Conservation (phyloP, 2,888 invertebrate species). For the Xylota sylvarum region DNA sequence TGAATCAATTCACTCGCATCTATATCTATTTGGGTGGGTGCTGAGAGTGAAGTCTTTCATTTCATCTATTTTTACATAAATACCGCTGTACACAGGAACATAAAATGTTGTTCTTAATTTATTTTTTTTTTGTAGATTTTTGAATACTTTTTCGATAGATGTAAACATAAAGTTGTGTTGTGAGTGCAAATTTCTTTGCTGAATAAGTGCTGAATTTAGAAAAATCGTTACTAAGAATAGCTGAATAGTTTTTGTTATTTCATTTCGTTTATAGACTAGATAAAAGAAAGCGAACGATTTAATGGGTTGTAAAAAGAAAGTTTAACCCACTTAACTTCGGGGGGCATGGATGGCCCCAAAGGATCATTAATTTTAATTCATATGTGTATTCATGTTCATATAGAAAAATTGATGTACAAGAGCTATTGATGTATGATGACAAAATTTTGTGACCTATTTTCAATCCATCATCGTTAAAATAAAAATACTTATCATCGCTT, state of each 20-base stretch:
- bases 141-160: background rate
- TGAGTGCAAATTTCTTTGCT: constrained; percentile 15
- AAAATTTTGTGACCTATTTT: background rate
- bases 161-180: constrained; percentile 3
- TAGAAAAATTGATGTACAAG: background rate
- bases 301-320: background rate
- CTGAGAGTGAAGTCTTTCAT: constrained; percentile 26
- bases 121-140: background rate
- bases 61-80: constrained; percentile 58
- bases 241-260: background rate
- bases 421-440: background rate
- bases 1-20: constrained; percentile 43
- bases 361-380: background rate
- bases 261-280: background rate
- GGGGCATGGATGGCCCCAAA: too few relatives aligned
- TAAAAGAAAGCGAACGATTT: constrained; percentile 10
- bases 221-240: constrained; percentile 24
- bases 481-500: background rate
- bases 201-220: constrained; percentile 29
- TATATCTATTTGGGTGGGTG: constrained; percentile 2
- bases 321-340: constrained; percentile 3
- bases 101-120: constrained; percentile 21
- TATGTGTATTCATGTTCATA: too few relatives aligned
- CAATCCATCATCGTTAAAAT: constrained; percentile 1
- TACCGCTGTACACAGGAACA: background rate